A percentile compares a stretch with the other conserved stretches of the same genome.
Conservation (phyloP, 2,113 vertebrate species). For the Tautogolabrus adspersus region DNA sequence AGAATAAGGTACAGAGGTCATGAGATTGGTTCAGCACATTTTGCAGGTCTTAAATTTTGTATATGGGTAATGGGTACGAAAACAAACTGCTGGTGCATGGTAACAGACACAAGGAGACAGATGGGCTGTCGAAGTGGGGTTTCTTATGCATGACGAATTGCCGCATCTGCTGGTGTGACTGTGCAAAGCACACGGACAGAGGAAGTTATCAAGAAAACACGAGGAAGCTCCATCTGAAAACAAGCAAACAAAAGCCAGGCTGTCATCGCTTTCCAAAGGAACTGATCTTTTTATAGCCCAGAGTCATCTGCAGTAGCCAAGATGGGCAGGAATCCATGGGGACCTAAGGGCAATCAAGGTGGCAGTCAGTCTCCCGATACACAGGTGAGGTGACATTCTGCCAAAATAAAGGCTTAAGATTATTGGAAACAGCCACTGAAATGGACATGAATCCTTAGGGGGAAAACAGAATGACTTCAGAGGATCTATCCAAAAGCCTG, state of each 20-base stretch:
- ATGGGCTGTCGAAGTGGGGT: constrained; percentile 76
- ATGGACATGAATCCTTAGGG: constrained; percentile 31
- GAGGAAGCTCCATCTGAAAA: constrained; percentile 49
- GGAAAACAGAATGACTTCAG: constrained; percentile 13
- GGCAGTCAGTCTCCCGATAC: constrained; percentile 41
- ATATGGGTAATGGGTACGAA: constrained; percentile 53
- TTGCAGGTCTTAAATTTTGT: constrained; percentile 68
- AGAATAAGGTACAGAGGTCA: constrained; percentile 49
- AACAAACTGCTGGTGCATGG: constrained; percentile 65
- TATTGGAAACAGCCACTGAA: constrained; percentile 22
- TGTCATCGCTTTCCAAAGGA: constrained; percentile 43
- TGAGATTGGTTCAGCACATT: constrained; percentile 60
- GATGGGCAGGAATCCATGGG: constrained; percentile 22
- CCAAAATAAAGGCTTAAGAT: constrained; percentile 61
- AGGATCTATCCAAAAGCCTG: constrained; percentile 23
- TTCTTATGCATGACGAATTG: constrained; percentile 77
- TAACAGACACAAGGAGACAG: constrained; percentile 76
- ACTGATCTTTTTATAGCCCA: constrained; percentile 45
- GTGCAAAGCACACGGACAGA: constrained; percentile 46
- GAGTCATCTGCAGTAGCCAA: neutral
- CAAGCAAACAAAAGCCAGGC: constrained; percentile 56
- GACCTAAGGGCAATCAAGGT: constrained; percentile 50
- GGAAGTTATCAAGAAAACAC: constrained; percentile 67
- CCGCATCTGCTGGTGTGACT: constrained; percentile 74
- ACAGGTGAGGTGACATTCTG: constrained; percentile 65